Evolutionary conservation across 2,113 vertebrate genomes (phyloP).

Genomic region (Aramus guarauna): DNA sequence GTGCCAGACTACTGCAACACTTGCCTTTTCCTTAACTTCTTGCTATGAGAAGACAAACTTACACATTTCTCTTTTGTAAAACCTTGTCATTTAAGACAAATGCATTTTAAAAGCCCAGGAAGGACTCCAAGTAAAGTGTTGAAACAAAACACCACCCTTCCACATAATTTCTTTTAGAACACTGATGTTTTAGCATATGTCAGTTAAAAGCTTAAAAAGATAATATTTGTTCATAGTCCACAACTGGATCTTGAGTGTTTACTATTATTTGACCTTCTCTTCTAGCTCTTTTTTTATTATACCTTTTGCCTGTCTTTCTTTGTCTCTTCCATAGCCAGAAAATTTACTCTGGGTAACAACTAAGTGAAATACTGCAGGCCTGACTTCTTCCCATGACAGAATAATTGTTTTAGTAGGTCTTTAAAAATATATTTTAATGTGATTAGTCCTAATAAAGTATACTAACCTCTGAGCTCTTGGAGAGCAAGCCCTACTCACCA

Average conservation of each 20-base stretch:
- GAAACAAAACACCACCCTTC: neutral
- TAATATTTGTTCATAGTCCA: neutral
- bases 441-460: neutral
- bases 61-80: neutral
- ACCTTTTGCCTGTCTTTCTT: neutral
- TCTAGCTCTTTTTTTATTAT: neutral
- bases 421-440: neutral
- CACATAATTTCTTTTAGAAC: neutral
- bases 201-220: neutral
- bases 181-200: neutral
- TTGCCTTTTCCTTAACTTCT: neutral
- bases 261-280: neutral
- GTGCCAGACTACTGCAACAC: neutral
- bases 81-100: neutral
- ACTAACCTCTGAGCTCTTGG: neutral
- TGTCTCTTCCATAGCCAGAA: neutral
- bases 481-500: neutral
- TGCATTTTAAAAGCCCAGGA: neutral
- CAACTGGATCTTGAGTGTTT: neutral
- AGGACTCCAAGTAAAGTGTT: neutral
- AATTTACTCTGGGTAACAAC: neutral
- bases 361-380: neutral
- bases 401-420: neutral
- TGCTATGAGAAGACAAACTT: neutral
- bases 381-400: neutral